Evolutionary conservation across 2,888 invertebrate species (phyloP), one percentile per base, ranked within the genome.

Genomic region (Stenotaenia linearis): DNA sequence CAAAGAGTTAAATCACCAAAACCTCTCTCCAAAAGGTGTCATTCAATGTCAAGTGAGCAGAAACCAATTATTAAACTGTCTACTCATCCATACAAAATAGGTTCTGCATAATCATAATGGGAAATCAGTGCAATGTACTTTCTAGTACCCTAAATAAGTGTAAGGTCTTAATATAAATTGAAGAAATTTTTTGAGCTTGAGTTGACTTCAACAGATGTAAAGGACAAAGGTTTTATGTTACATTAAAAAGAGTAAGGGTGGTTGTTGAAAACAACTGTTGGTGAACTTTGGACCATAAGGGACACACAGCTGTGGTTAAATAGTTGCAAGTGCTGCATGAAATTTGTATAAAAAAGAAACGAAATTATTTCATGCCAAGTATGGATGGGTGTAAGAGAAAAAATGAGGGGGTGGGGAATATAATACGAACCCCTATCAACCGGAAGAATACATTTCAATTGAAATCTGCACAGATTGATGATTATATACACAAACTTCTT

Each of bases 391-490:
- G n/a, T n/a, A n/a, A n/a, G n/a, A n/a, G n/a, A n/a, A n/a, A n/a
- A n/a, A n/a, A n/a, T n/a, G n/a, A n/a, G n/a, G n/a, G n/a, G n/a
- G n/a, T n/a, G n/a, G n/a, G n/a, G n/a, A n/a, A n/a, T n/a, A n/a
- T n/a, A n/a, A n/a, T n/a, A n/a, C n/a, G 5, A 32, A 69, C 69
- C 69, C 69, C 69, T 28, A 23, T 28, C 23, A 69, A 69, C 69
- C 69, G 69, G 69, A 69, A 69, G 69, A 69, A 69, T 28, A 69
- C 69, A 69, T 69, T 69, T 69, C 69, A 69, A 69, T 69, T 69
- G 69, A 69, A 69, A 69, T 69, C 69, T 15, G 25, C 25, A 28
- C 25, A 28, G 69, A 69, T 69, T 69, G 69, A 69, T 69, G 69
- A 69, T 69, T 69, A 69, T 28, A 69, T n/a, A 23, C 69, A 69